Evolutionary conservation across 1,140 invertebrate genomes (phyloP), one percentile per base, ranked within the genome.

Genomic region (Laupala kohalensis): DNA sequence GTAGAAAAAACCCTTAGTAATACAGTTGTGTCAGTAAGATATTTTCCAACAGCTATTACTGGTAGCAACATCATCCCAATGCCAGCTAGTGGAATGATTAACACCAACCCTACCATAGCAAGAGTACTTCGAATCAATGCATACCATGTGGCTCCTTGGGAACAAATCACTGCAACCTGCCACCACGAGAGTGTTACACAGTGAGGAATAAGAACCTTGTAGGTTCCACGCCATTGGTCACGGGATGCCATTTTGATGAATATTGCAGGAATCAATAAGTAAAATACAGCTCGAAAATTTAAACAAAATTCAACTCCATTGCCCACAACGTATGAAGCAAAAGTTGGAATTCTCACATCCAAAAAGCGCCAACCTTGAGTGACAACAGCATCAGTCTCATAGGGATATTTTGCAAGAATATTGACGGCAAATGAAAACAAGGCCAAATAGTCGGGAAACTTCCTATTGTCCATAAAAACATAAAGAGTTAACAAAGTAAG

Each of bases 171-270:
- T 37, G 90, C 90, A 75, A 94, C 87, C 76, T 94, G 92, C 77
- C 92, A 87, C 93, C 93, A 95, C 76, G 91, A 92, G 6, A 94
- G 82, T 0, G 91, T 92, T 0, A 94, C 90, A 66, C 92, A 91
- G 79, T 95, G 93, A 0, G 93, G 92, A 62, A 95, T 86, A 0
- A 93, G 79, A 29, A 85, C 88, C 71, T 87, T 88, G 76, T 93
- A 92, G 15, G 87, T 87, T 1, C 92, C 92, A 68, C 87, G 84
- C 91, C 92, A 94, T 67, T 86, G 84, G 15, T 89, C 86, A 30
- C 88, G 82, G 0, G 84, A 83, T 1, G 91, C 90, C 86, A 95
- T 89, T 74, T 87, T 83, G 0, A 88, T 75, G 67, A 94, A 85
- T 23, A 94, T 86, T 0, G 88, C 77, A 0, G 91, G 91, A 69